A percentile compares a stretch with the other conserved stretches of the same genome.
Evolutionary conservation across 2,113 vertebrate genomes (phyloP).

Genomic region (Heterotis niloticus): DNA sequence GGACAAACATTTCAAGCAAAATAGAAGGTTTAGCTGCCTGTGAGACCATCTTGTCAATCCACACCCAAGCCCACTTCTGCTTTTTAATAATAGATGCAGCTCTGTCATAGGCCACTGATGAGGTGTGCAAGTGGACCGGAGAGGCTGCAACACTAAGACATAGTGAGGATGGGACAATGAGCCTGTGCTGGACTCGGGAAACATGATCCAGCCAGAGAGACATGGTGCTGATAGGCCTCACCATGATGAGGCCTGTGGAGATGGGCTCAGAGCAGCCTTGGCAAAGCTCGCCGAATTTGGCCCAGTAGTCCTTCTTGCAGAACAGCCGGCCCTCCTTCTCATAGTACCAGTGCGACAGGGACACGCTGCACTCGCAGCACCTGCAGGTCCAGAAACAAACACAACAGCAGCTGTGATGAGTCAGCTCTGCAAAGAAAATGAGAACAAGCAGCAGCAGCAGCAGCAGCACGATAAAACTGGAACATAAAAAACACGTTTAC

Average conservation of each 20-base stretch:
- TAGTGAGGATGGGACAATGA: constrained; percentile 12
- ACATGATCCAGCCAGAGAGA: constrained; percentile 16
- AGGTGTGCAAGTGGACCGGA: background rate
- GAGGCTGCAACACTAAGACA: too few relatives aligned
- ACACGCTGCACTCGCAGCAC: constrained; percentile 85
- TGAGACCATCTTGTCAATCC: background rate
- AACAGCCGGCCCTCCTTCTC: constrained; percentile 94
- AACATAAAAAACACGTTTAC: background rate
- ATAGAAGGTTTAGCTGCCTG: background rate
- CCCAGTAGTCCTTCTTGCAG: constrained; percentile 98
- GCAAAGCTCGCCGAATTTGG: constrained; percentile 86
- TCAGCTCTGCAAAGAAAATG: too few relatives aligned
- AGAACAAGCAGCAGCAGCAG: background rate
- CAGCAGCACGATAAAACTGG: background rate
- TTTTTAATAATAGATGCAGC: constrained; percentile 38
- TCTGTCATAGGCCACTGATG: background rate
- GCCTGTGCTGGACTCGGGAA: constrained; percentile 11
- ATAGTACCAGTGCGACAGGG: constrained; percentile 94
- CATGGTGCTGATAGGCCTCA: constrained; percentile 51
- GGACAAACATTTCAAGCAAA: background rate
- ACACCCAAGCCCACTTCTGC: constrained; percentile 20
- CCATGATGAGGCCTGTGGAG: constrained; percentile 95
- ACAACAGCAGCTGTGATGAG: background rate
- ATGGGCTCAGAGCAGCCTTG: constrained; percentile 92
- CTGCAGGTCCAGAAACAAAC: constrained; percentile 51